phyloP scores from a whole-genome alignment of 2,797 vertebrate species.

The Picus viridis region DNA sequence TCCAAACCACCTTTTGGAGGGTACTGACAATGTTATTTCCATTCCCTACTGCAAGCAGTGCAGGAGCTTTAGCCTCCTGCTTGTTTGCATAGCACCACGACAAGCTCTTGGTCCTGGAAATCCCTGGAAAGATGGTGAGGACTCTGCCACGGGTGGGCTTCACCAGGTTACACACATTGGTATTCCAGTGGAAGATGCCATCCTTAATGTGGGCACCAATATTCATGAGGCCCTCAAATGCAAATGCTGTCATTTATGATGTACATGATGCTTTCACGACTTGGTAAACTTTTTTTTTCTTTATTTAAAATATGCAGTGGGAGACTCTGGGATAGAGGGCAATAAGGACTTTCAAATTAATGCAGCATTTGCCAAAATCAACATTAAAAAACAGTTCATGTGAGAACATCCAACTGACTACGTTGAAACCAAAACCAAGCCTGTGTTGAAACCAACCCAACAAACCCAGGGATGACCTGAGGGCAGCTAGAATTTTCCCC shows the following conservation, averaged over 20 bases:
- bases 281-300: not conserved
- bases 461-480: not conserved
- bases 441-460: not conserved
- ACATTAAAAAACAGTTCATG: not conserved
- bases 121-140: not conserved
- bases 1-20: conserved; percentile 26
- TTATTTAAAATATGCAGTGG: rapidly evolving
- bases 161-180: rapidly evolving
- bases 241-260: not conserved
- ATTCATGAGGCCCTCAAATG: not conserved
- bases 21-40: conserved; percentile 44
- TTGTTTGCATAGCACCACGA: not conserved
- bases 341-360: not conserved
- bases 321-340: not conserved
- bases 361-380: not conserved
- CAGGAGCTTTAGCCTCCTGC: not conserved
- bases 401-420: not conserved
- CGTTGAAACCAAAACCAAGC: rapidly evolving
- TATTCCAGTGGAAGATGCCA: not conserved
- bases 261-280: rapidly evolving
- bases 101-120: conserved; percentile 16
- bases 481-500: not conserved
- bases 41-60: not conserved
- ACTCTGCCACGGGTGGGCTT: not conserved
- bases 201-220: not conserved